Conservation (phyloP, 2,888 invertebrate species). For the Agonopterix subpropinquella region DNA sequence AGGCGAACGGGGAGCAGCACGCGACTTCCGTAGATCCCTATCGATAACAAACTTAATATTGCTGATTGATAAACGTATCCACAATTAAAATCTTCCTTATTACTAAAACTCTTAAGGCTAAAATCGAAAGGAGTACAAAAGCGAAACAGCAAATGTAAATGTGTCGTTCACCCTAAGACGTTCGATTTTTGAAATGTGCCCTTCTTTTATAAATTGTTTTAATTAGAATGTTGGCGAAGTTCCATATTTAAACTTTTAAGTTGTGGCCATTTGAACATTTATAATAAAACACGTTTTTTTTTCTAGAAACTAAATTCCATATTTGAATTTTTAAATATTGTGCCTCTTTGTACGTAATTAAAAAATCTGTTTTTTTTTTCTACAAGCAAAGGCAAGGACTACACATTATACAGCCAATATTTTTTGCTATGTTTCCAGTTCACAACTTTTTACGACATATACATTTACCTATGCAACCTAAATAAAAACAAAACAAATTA, state of each 20-base stretch:
- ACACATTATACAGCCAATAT: too few relatives aligned
- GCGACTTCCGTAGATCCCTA: slow-evolving; percentile 55
- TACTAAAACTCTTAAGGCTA: slow-evolving; percentile 11
- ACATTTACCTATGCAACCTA: too few relatives aligned
- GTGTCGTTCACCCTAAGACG: slow-evolving; percentile 28
- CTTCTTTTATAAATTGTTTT: slow-evolving; percentile 7
- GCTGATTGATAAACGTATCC: slow-evolving; percentile 26
- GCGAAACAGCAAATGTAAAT: slow-evolving; percentile 13
- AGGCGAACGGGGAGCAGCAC: slow-evolving; percentile 41
- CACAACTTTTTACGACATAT: too few relatives aligned
- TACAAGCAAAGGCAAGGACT: too few relatives aligned
- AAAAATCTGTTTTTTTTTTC: too few relatives aligned
- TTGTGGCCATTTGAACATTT: not conserved
- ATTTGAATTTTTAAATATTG: too few relatives aligned
- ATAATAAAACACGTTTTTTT: too few relatives aligned
- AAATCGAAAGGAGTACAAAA: slow-evolving; percentile 8
- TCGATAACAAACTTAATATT: slow-evolving; percentile 46
- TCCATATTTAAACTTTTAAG: not conserved
- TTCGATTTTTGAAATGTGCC: slow-evolving; percentile 42
- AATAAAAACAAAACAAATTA: too few relatives aligned
- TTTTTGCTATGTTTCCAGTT: too few relatives aligned
- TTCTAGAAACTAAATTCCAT: too few relatives aligned
- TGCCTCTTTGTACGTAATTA: too few relatives aligned
- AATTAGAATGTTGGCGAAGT: slow-evolving; percentile 2
- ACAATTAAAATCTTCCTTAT: slow-evolving; percentile 30